Evolutionary conservation across 2,113 vertebrate species (phyloP).

Genomic region (Pluvialis apricaria): DNA sequence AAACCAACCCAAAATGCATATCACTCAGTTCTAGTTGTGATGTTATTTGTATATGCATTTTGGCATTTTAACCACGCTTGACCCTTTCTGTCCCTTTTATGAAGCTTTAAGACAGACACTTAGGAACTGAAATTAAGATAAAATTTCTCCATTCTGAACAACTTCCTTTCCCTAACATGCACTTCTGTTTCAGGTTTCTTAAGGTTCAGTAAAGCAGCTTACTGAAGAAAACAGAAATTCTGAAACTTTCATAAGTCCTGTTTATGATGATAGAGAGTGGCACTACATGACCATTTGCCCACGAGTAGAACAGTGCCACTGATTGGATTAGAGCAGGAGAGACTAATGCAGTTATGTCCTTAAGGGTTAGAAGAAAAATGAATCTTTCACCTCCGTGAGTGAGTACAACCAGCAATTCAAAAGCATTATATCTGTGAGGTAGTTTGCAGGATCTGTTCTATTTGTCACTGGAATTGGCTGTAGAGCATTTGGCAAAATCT

Average conservation of each 20-base stretch:
- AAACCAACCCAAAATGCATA: background rate
- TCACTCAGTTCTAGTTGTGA: background rate
- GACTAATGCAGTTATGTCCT: slow-evolving; percentile 59
- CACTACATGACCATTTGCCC: slow-evolving; percentile 14
- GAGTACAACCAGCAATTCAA: slow-evolving; percentile 59
- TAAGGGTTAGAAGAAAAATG: slow-evolving; percentile 71
- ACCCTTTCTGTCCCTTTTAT: background rate
- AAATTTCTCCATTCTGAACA: background rate
- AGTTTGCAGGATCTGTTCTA: slow-evolving; percentile 41
- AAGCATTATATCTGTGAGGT: slow-evolving; percentile 55
- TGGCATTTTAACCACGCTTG: background rate
- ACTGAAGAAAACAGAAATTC: background rate
- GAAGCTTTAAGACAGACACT: background rate
- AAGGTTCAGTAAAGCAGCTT: background rate
- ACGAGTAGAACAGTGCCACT: slow-evolving; percentile 14
- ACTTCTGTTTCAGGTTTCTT: background rate
- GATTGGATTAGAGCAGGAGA: slow-evolving; percentile 54
- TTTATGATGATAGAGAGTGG: slow-evolving; percentile 7
- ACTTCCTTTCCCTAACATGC: background rate
- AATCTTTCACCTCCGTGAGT: slow-evolving; percentile 42
- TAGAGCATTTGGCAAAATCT: slow-evolving; percentile 23
- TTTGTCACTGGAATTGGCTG: slow-evolving; percentile 62
- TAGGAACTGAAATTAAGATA: background rate
- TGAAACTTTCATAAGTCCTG: background rate
- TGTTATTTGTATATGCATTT: background rate